phyloP scores from a whole-genome alignment of 2,113 vertebrate species.

The Rhodinocichla rosea region DNA sequence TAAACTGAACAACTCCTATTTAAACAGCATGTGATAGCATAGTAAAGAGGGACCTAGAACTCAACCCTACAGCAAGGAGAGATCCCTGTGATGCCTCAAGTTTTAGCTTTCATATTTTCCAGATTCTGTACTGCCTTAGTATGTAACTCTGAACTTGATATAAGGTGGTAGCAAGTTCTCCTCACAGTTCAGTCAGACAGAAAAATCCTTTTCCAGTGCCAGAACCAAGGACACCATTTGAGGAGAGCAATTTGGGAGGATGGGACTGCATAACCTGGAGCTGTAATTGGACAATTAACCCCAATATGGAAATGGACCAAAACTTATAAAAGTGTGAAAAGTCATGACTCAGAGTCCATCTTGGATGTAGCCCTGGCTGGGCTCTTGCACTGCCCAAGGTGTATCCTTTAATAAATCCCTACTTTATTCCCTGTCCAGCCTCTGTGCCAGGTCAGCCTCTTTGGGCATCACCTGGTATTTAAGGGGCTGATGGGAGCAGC shows the following conservation, averaged over 20 bases:
- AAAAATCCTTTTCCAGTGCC: not conserved
- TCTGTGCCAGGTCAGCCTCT: not conserved
- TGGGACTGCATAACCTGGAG: not conserved
- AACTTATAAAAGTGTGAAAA: not conserved
- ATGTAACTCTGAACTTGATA: too few species aligned
- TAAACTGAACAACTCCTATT: not conserved
- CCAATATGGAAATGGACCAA: not conserved
- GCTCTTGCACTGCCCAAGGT: not conserved
- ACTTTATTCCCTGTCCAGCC: not conserved
- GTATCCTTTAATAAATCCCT: not conserved
- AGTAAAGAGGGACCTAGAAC: not conserved
- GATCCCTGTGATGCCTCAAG: not conserved
- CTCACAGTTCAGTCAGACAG: not conserved
- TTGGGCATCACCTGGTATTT: not conserved
- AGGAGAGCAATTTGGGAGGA: not conserved
- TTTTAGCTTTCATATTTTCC: not conserved
- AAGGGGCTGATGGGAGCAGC: not conserved
- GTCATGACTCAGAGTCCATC: not conserved
- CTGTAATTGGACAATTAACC: not conserved
- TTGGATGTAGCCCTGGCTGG: accelerated
- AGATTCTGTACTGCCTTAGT: not conserved
- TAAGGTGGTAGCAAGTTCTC: not conserved
- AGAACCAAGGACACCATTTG: too few species aligned
- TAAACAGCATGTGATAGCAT: accelerated
- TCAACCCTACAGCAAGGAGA: not conserved